phyloP scores from a whole-genome alignment of 53 echinoderm and acorn worm genomes.

The Antedon mediterranea region DNA sequence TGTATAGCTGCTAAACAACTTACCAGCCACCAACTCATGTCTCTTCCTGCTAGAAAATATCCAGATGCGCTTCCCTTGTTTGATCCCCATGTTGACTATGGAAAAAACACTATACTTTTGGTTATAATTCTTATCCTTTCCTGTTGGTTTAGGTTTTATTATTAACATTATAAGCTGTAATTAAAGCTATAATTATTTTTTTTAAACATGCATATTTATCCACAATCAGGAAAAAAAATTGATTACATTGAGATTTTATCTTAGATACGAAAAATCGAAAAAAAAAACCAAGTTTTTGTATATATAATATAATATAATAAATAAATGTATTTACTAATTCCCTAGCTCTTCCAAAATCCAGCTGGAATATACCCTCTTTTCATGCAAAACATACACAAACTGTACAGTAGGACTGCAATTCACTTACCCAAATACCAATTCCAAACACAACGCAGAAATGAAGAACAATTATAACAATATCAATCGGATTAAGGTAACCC shows the following conservation, averaged over 20 bases:
- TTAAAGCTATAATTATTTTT: too few species aligned
- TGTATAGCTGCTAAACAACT: conserved; percentile 3
- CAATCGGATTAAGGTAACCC: not conserved
- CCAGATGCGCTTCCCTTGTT: conserved; percentile 51
- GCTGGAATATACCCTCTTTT: too few species aligned
- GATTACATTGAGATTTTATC: too few species aligned
- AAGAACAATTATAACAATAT: conserved; percentile 40
- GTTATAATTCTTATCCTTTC: not conserved
- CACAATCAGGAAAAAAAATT: too few species aligned
- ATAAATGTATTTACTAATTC: too few species aligned
- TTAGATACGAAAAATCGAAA: too few species aligned
- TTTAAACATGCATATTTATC: too few species aligned
- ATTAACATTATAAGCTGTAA: not conserved
- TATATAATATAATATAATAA: too few species aligned
- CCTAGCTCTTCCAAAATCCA: too few species aligned
- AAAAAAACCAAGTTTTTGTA: too few species aligned
- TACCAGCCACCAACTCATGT: conserved; percentile 91
- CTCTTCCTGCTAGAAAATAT: conserved; percentile 65
- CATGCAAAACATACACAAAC: too few species aligned
- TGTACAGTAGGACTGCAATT: too few species aligned
- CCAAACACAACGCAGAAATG: conserved; percentile 41
- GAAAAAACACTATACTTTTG: not conserved
- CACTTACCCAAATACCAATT: conserved; percentile 50
- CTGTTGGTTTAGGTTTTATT: not conserved
- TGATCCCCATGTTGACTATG: conserved; percentile 51